Percentiles rank a stretch among this genome's conserved stretches.
Evolutionary conservation across 2,888 invertebrate genomes (phyloP).

Genomic region (Chloroclysta siterata): DNA sequence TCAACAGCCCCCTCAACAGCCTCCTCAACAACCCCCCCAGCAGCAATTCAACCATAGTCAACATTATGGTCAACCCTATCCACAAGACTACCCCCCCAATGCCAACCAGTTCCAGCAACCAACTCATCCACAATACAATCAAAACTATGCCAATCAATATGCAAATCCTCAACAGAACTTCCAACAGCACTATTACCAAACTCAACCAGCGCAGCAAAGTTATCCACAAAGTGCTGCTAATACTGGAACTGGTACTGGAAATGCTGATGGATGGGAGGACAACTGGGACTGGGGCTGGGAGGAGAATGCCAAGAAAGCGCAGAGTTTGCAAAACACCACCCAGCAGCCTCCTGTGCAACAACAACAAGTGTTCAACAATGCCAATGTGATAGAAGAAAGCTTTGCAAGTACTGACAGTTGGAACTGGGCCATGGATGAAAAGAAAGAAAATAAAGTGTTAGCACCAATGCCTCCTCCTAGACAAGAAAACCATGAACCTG

Average conservation of each 20-base stretch:
- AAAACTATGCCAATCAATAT: constrained; percentile 41
- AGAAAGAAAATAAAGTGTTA: constrained; percentile 55
- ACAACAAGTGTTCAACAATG: constrained; percentile 64
- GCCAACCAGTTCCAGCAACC: constrained; percentile 69
- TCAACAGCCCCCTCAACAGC: constrained; percentile 31
- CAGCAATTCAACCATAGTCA: constrained; percentile 66
- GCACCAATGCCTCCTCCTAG: constrained; percentile 34
- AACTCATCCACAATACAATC: constrained; percentile 35
- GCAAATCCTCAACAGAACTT: constrained; percentile 45
- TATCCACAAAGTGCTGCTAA: constrained; percentile 55
- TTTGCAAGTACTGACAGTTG: constrained; percentile 84
- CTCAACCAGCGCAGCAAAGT: constrained; percentile 55
- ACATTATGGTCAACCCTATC: constrained; percentile 69
- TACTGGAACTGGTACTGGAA: constrained; percentile 42
- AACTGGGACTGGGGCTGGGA: constrained; percentile 88
- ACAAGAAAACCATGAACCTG: constrained; percentile 45
- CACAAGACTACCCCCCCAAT: constrained; percentile 49
- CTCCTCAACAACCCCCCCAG: constrained; percentile 11
- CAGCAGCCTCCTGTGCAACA: constrained; percentile 40
- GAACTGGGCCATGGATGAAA: constrained; percentile 86
- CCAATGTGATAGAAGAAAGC: constrained; percentile 84
- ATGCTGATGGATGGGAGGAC: constrained; percentile 72
- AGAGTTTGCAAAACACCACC: constrained; percentile 51
- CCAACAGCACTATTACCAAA: constrained; percentile 41
- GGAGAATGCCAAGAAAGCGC: constrained; percentile 75